phyloP scores from a whole-genome alignment of 2,113 vertebrate genomes.

The Pagrus major region DNA sequence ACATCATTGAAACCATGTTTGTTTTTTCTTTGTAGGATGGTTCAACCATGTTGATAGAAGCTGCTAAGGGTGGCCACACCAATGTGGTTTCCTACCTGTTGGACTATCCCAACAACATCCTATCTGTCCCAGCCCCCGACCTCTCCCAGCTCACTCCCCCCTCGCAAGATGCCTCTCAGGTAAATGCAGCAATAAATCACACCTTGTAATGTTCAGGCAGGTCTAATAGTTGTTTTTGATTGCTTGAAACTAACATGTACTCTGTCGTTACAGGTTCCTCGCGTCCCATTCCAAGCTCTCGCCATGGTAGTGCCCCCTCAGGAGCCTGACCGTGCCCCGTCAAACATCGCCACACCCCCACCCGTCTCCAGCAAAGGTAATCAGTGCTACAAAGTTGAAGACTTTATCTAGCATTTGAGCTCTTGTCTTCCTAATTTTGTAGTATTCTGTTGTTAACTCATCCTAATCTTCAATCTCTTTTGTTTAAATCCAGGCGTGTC shows the following conservation, averaged over 20 bases:
- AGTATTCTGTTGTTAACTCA: neutral
- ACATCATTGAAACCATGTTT: neutral
- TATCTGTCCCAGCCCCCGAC: constrained; percentile 93
- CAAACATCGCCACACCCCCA: constrained; percentile 89
- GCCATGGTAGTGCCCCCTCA: constrained; percentile 99
- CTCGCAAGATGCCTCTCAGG: constrained; percentile 98
- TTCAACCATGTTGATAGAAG: constrained; percentile 99
- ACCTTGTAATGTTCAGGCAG: neutral
- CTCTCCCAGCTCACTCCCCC: constrained; percentile 95
- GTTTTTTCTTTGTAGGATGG: constrained; percentile 88
- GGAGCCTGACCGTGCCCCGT: constrained; percentile 95
- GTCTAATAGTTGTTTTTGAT: neutral
- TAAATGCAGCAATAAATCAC: constrained; percentile 63
- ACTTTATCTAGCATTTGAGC: neutral
- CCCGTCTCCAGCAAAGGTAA: constrained; percentile 94
- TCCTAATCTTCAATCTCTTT: neutral
- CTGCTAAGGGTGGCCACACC: constrained; percentile 98
- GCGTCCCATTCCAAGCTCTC: constrained; percentile 97
- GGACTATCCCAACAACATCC: constrained; percentile 98
- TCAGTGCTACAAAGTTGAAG: constrained; percentile 17
- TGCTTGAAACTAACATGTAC: neutral
- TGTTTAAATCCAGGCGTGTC: constrained; percentile 87
- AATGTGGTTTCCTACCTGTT: constrained; percentile 98
- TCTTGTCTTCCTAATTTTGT: neutral
- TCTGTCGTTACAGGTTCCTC: constrained; percentile 88